Conservation (phyloP, 2,888 invertebrate species). For the Cerceris rybyensis region DNA sequence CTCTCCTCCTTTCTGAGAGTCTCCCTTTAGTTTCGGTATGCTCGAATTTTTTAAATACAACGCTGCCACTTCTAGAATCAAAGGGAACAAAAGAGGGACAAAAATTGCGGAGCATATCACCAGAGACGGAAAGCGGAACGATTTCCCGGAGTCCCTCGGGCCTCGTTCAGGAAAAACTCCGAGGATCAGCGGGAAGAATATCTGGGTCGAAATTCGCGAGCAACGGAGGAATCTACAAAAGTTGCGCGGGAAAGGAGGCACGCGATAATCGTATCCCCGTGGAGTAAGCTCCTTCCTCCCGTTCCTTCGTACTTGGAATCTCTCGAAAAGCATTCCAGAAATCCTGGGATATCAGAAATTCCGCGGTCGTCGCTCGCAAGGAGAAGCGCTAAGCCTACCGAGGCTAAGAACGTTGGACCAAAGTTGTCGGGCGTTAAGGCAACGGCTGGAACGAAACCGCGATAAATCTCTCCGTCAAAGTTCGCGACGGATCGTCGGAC, state of each 20-base stretch:
- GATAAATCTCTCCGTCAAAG: slow-evolving; percentile 18
- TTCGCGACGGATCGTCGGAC: slow-evolving; percentile 10
- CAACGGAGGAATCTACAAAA: background rate
- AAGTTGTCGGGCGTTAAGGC: slow-evolving; percentile 29
- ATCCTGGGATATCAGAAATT: background rate
- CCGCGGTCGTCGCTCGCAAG: background rate
- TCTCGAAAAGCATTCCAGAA: background rate
- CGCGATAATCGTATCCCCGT: background rate
- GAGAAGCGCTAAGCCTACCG: background rate
- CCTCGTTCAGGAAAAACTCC: slow-evolving; percentile 24
- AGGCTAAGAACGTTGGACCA: background rate
- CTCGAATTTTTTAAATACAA: background rate
- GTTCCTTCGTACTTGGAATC: too few species aligned
- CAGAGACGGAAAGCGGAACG: background rate
- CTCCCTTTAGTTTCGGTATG: background rate
- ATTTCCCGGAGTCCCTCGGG: slow-evolving; percentile 20
- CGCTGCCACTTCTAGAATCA: too few species aligned
- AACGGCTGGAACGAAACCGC: slow-evolving; percentile 5
- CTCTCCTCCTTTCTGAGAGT: background rate
- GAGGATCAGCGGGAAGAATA: slow-evolving; percentile 36
- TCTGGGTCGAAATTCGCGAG: slow-evolving; percentile 5
- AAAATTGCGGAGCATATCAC: background rate
- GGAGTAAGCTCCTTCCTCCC: background rate
- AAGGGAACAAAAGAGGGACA: background rate
- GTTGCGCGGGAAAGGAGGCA: background rate